Base-by-base conservation (phyloP, 2,797 vertebrate species). In the Danio jaintianensis region DNA sequence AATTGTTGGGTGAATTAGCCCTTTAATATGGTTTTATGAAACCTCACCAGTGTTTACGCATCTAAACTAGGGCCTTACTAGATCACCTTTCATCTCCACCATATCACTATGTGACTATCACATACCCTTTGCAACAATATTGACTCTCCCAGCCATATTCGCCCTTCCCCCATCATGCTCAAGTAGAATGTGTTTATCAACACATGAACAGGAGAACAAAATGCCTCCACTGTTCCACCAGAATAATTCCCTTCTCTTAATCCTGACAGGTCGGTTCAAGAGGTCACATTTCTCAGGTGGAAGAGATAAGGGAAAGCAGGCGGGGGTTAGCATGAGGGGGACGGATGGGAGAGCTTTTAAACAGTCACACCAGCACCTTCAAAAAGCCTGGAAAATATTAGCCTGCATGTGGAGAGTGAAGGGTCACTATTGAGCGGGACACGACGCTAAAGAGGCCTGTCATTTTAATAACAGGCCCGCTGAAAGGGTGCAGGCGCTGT, bases 261-360 rank as follows among this genome's bases (percentile, higher is more conserved):
- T 86, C 74, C 74, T 82, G 64, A 80, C 81, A 86, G 75, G 43
- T 82, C 61, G 86, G 90, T 87, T 85, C 88, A 91, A 87, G 89
- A 72, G 92, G 91, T 89, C 92, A 91, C 89, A 88, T 91, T 89
- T 84, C 86, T 89, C 86, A 82, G 88, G 86, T 88, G 87, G 83
- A 80, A 87, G 83, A 85, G 90, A 92, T 89, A 91, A 91, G 89
- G 29, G 75, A 83, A 89, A 88, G 87, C 87, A 85, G 62, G 69
- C n/a, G 48, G 42, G 48, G 80, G 85, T 84, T 76, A 75, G 64
- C 20, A 79, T 63, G 40, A 22, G 8, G 8, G 42, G 88, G 90
- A 85, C 83, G 85, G 85, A 82, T 67, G 29, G 85, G 85, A 76
- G 47, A 75, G 85, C 83, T 79, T 87, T 89, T 76, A 70, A 84